phyloP scores from a whole-genome alignment of 2,797 vertebrate species.

The Cossypha polioptera region DNA sequence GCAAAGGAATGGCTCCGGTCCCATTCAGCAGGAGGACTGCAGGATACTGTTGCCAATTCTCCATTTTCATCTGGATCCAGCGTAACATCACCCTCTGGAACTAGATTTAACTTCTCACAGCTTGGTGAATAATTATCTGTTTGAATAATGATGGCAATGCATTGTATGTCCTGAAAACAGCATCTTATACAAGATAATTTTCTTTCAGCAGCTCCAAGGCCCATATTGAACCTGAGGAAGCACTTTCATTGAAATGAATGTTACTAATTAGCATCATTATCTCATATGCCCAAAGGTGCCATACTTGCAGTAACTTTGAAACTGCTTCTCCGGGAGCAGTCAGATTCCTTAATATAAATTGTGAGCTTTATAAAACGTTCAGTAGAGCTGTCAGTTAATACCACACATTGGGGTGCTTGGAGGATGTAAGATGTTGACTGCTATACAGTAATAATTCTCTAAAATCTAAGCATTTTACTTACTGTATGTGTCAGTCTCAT shows the following conservation, averaged over 20 bases:
- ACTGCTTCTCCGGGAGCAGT: neutral
- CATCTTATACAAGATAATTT: neutral
- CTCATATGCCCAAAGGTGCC: neutral
- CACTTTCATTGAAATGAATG: neutral
- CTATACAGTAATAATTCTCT: neutral
- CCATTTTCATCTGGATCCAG: slow-evolving; percentile 95
- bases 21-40: slow-evolving; percentile 91
- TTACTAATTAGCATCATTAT: slow-evolving; percentile 10
- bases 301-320: neutral
- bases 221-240: neutral
- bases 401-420: neutral
- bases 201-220: neutral
- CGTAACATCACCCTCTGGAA: slow-evolving; percentile 92
- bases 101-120: slow-evolving; percentile 93
- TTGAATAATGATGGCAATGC: neutral
- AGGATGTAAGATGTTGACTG: neutral
- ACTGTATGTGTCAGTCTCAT: neutral
- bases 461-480: neutral
- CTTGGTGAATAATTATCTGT: slow-evolving; percentile 80
- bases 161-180: neutral
- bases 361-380: neutral
- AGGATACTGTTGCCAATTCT: slow-evolving; percentile 89
- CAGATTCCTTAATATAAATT: neutral
- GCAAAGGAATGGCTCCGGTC: slow-evolving; percentile 96
- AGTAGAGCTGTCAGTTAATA: neutral